Conservation (phyloP, 2,113 vertebrate species). For the Chiloscyllium plagiosum region DNA sequence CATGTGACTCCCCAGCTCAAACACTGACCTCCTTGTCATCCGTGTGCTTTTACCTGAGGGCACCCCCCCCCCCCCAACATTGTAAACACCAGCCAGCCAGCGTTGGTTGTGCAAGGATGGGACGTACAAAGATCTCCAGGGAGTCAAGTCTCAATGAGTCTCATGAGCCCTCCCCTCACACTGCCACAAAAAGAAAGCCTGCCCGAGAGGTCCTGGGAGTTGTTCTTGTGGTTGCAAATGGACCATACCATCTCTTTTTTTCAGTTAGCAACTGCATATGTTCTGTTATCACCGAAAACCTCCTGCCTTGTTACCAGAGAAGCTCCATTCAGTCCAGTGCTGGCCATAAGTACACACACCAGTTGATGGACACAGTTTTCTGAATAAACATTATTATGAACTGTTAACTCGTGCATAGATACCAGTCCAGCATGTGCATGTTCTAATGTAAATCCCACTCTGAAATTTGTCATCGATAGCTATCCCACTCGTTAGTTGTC, state of each 20-base stretch:
- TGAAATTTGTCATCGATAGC: background rate
- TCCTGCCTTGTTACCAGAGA: background rate
- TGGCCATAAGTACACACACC: background rate
- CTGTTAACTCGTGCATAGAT: background rate
- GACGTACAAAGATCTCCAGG: background rate
- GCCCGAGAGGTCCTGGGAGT: background rate
- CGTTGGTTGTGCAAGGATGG: background rate
- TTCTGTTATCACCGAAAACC: background rate
- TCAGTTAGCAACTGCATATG: too few relatives aligned
- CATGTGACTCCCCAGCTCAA: conserved; percentile 64
- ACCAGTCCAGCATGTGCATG: background rate
- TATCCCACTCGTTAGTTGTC: background rate
- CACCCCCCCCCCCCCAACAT: too few relatives aligned
- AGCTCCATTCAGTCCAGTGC: background rate
- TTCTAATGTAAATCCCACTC: background rate
- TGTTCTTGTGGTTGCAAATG: background rate
- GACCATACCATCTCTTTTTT: background rate
- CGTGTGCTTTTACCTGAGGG: conserved; percentile 44
- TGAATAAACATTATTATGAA: background rate
- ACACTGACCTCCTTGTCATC: conserved; percentile 62
- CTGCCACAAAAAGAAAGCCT: background rate
- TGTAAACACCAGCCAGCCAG: background rate
- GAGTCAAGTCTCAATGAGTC: too few relatives aligned
- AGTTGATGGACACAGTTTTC: background rate
- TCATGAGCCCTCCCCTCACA: background rate